Conservation (phyloP, 1,140 invertebrate genomes). For the Sminthurinus signatus region DNA sequence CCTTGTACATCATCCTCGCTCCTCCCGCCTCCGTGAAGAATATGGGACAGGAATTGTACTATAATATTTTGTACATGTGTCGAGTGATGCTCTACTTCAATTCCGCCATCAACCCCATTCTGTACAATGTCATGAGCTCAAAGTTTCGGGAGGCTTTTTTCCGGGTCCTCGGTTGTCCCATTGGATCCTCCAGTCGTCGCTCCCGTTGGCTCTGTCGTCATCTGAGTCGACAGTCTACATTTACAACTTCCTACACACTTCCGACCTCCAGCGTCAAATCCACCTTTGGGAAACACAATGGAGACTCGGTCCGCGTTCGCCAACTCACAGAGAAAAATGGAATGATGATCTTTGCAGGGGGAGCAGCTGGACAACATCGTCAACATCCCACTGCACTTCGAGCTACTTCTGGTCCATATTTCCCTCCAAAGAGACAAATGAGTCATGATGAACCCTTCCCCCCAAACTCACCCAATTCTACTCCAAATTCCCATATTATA, state of each 20-base stretch:
- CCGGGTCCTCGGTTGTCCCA: slow-evolving; percentile 43
- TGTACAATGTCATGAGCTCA: slow-evolving; percentile 85
- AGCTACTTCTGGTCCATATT: slow-evolving; percentile 31
- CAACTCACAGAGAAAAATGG: slow-evolving; percentile 19
- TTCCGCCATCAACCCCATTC: slow-evolving; percentile 81
- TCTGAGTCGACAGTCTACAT: slow-evolving; percentile 43
- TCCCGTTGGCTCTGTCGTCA: slow-evolving; percentile 40
- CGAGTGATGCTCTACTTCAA: slow-evolving; percentile 82
- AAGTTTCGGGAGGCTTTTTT: slow-evolving; percentile 80
- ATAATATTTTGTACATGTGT: slow-evolving; percentile 76
- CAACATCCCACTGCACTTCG: slow-evolving; percentile 18
- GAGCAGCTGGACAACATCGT: no score
- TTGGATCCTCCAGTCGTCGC: slow-evolving; percentile 18
- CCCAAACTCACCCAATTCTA: no score
- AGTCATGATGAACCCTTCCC: slow-evolving; percentile 24
- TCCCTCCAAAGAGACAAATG: slow-evolving; percentile 33
- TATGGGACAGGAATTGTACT: slow-evolving; percentile 71
- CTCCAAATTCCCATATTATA: slow-evolving; percentile 8
- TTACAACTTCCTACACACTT: slow-evolving; percentile 41
- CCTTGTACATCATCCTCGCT: slow-evolving; percentile 72
- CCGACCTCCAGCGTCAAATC: slow-evolving; percentile 37
- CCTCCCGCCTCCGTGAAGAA: slow-evolving; percentile 57
- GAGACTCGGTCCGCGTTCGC: slow-evolving; percentile 25
- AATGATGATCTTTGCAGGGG: slow-evolving; percentile 18
- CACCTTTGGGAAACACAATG: slow-evolving; percentile 18